These are phyloP conservation scores for Hyalella azteca DNA, from an alignment of 2,888 invertebrate species.

Conservation along the genomic window DNA sequence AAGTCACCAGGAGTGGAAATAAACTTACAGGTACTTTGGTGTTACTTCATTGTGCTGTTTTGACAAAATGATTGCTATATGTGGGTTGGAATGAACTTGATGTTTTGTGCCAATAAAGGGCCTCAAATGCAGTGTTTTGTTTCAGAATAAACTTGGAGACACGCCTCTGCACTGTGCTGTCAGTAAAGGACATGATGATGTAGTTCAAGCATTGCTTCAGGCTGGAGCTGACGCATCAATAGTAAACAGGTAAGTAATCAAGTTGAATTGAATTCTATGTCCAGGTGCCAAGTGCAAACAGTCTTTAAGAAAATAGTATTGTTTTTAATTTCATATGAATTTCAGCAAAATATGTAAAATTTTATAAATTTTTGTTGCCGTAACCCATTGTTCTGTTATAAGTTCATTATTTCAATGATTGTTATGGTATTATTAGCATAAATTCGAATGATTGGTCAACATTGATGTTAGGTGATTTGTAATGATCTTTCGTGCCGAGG, in stretches of 20 bases:
- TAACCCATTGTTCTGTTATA: too few species aligned
- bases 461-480: too few species aligned
- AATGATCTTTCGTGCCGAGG: too few species aligned
- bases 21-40: conserved; percentile 63
- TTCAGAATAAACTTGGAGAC: conserved; percentile 72
- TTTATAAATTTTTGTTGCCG: too few species aligned
- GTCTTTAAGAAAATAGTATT: too few species aligned
- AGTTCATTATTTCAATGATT: too few species aligned
- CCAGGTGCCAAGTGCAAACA: too few species aligned
- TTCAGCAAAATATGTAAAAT: too few species aligned
- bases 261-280: too few species aligned
- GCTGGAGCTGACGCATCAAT: conserved; percentile 66
- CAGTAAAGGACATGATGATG: conserved; percentile 69
- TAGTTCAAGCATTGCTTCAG: conserved; percentile 67
- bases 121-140: conserved; percentile 35
- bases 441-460: too few species aligned
- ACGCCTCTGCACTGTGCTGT: conserved; percentile 71
- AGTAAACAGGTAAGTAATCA: conserved; percentile 65
- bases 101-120: background rate
- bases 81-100: background rate
- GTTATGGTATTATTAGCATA: too few species aligned
- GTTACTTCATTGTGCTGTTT: background rate
- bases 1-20: conserved; percentile 65
- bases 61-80: background rate
- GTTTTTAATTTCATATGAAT: too few species aligned